Evolutionary conservation across 2,113 vertebrate genomes (phyloP), one percentile per base, ranked within the genome.

Genomic region (Dasyornis broadbenti): DNA sequence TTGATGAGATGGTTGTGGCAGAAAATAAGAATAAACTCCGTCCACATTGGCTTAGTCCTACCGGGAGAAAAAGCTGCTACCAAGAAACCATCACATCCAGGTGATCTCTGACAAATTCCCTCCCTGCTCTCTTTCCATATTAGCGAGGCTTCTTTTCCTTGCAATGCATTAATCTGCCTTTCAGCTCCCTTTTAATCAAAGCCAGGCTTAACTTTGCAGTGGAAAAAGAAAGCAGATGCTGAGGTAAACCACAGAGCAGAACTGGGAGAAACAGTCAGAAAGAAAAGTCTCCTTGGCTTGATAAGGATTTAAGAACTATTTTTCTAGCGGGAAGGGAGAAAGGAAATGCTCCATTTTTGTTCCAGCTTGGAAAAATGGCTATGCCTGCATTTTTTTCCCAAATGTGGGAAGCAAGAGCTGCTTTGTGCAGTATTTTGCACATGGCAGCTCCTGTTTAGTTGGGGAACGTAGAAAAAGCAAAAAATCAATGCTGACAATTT

Each of bases 181-280:
- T 84, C 93, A 65, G 93, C 47, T 82, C 69, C 42, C 22, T 90
- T 85, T 63, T 93, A 95, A 96, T 93, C 82, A 66, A 90, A 96
- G 53, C 22, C 96, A 96, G 92, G 20, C 76, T 82, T 13, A 45
- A 75, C 50, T 88, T 5, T 13, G 52, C 44, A 77, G 18, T 45
- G 64, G 82, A 77, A 91, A 94, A 92, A 94, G 64, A 54, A 93
- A 95, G 47, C 93, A 95, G 85, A 94, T 82, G 72, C 82, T 88
- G 85, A 90, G 90, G 79, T 59, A 82, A 94, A 91, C 93, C 94
- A 68, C 87, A 90, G 85, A 66, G 9, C 1, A 40, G 68, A 49
- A 33, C 56, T 88, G 66, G 79, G 80, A 94, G 87, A 47, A 82
- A 63, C 3, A 56, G 52, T 17, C 77, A 82, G 65, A 90, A 80